Percentiles rank a stretch among this genome's conserved stretches.
Conservation (phyloP, 2,113 vertebrate species). For the Cryptotis parvus region DNA sequence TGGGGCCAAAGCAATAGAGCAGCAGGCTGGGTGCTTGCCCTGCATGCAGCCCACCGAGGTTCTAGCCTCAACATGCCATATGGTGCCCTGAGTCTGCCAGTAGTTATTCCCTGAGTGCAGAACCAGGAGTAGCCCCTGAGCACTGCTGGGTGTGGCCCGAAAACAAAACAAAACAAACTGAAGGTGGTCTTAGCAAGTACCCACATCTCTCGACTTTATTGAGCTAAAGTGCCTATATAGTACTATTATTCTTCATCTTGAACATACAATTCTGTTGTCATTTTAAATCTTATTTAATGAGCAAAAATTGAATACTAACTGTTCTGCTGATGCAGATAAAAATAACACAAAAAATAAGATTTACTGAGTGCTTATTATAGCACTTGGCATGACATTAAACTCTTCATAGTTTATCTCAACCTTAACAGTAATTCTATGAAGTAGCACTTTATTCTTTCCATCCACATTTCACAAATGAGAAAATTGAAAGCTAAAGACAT, state of each 20-base stretch:
- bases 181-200: background rate
- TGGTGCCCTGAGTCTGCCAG: too few relatives aligned
- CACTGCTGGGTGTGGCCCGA: too few relatives aligned
- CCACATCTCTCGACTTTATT: background rate
- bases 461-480: constrained; percentile 37
- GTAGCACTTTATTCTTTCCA: background rate
- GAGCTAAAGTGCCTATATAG: background rate
- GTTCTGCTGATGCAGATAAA: background rate
- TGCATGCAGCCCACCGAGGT: too few relatives aligned
- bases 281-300: constrained; percentile 61
- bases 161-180: background rate
- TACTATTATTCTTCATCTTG: constrained; percentile 3
- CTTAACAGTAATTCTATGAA: constrained; percentile 21
- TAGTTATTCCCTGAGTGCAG: too few relatives aligned
- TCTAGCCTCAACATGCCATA: too few relatives aligned
- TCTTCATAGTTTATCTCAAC: background rate
- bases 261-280: background rate
- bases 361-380: background rate
- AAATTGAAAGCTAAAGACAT: constrained; percentile 22
- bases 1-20: too few relatives aligned
- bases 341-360: constrained; percentile 41
- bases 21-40: too few relatives aligned
- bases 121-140: too few relatives aligned
- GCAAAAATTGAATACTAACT: background rate
- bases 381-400: background rate